Evolutionary conservation across 2,113 vertebrate genomes (phyloP).

Genomic region (Turnix velox): DNA sequence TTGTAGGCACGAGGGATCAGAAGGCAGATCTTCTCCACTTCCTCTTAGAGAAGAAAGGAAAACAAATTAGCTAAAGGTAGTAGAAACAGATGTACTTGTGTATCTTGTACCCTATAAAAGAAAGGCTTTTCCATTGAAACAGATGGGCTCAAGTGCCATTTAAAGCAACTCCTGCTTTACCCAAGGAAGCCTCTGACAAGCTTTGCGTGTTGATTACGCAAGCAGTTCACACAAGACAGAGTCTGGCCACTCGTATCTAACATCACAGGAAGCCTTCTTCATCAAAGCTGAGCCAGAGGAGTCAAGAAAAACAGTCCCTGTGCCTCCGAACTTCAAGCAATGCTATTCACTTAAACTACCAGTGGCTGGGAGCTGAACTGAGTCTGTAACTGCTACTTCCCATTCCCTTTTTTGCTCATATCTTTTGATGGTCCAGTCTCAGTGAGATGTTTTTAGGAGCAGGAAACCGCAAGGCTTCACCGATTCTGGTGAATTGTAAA

Average conservation of each 20-base stretch:
- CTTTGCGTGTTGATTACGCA: conserved; percentile 28
- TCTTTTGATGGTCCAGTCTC: neutral
- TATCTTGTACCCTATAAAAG: neutral
- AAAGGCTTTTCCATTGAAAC: conserved; percentile 31
- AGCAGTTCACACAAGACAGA: conserved; percentile 7
- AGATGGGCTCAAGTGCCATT: conserved; percentile 49
- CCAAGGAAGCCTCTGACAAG: conserved; percentile 34
- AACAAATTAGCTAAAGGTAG: neutral
- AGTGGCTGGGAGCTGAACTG: neutral
- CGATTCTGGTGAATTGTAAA: neutral
- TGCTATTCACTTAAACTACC: neutral
- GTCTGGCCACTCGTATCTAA: neutral
- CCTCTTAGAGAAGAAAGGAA: neutral
- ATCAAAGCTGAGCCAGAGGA: neutral
- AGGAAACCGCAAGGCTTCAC: neutral
- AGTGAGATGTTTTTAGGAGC: neutral
- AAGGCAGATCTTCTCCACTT: neutral
- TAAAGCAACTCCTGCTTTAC: conserved; percentile 37
- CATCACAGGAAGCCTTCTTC: neutral
- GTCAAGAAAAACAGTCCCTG: neutral
- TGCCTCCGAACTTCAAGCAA: neutral
- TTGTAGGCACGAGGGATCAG: neutral
- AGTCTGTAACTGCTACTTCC: neutral
- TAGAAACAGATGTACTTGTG: neutral
- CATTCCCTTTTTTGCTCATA: neutral